These are phyloP conservation scores for Strigamia transsilvanica DNA, from an alignment of 2,888 invertebrate species.

Conservation along the genomic window DNA sequence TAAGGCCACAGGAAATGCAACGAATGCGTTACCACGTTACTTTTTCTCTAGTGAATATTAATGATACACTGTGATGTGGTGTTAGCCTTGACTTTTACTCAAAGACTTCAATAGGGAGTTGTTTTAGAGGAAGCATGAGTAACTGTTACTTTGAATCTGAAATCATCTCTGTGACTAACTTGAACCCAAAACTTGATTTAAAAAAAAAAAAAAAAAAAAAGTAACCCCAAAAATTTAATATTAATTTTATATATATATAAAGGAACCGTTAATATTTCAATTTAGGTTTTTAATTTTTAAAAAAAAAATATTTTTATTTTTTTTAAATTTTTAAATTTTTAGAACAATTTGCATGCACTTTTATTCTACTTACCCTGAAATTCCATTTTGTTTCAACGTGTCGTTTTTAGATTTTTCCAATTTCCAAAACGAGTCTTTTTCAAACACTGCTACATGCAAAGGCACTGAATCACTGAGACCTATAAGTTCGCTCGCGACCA, in stretches of 20 bases:
- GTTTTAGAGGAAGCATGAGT: conserved; percentile 35
- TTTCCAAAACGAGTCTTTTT: not conserved
- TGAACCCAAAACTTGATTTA: not conserved
- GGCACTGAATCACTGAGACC: conserved; percentile 42
- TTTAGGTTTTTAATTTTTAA: too few relatives aligned
- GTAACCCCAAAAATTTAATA: not conserved
- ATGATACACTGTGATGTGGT: conserved; percentile 16
- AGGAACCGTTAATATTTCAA: not conserved
- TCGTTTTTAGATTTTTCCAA: not conserved
- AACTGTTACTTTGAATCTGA: conserved; percentile 42
- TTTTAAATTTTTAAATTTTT: not conserved
- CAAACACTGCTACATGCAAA: conserved; percentile 18
- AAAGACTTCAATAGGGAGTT: conserved; percentile 19
- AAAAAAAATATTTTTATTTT: not conserved
- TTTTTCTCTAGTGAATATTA: conserved; percentile 35
- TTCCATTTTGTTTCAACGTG: not conserved
- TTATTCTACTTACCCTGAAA: not conserved
- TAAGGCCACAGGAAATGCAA: conserved; percentile 26
- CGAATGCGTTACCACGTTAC: conserved; percentile 26
- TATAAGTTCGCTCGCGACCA: conserved; percentile 17
- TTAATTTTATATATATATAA: not conserved
- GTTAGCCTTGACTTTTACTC: conserved; percentile 31
- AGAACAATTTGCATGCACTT: not conserved
- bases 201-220: conserved; percentile 4
- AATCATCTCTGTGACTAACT: conserved; percentile 43